A percentile compares a stretch with the other conserved stretches of the same genome.
phyloP scores from a whole-genome alignment of 2,797 vertebrate species.

The Ispidina lecontei region DNA sequence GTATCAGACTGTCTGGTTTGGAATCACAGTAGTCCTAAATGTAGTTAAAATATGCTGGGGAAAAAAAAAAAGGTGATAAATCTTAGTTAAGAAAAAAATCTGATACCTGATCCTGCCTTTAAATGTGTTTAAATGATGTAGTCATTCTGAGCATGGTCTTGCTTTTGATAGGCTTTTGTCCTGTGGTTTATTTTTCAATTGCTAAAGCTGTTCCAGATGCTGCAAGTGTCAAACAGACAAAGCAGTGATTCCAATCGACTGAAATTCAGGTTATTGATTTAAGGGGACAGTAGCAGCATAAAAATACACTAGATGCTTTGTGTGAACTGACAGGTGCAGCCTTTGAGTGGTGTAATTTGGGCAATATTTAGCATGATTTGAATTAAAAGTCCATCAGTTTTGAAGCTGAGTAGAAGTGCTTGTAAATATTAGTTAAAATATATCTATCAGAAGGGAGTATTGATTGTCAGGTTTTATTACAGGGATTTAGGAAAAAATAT shows the following conservation, averaged over 20 bases:
- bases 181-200: slow-evolving; percentile 46
- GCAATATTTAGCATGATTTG: neutral
- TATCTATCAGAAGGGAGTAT: neutral
- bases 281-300: slow-evolving; percentile 37
- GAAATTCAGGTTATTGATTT: slow-evolving; percentile 34
- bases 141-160: slow-evolving; percentile 21
- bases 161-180: slow-evolving; percentile 42
- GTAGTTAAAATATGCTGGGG: slow-evolving; percentile 3
- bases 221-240: slow-evolving; percentile 8
- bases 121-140: slow-evolving; percentile 8
- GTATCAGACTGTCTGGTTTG: neutral
- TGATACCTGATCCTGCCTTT: slow-evolving; percentile 24
- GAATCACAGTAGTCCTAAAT: neutral
- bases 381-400: neutral
- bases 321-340: neutral
- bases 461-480: neutral
- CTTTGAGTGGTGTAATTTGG: neutral
- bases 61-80: neutral
- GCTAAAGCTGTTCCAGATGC: slow-evolving; percentile 64
- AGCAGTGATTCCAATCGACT: slow-evolving; percentile 2
- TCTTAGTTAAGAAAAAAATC: slow-evolving; percentile 31
- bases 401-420: neutral
- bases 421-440: neutral
- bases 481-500: neutral
- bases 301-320: neutral